phyloP scores from a whole-genome alignment of 2,888 invertebrate genomes.

The Limnephilus auricula region DNA sequence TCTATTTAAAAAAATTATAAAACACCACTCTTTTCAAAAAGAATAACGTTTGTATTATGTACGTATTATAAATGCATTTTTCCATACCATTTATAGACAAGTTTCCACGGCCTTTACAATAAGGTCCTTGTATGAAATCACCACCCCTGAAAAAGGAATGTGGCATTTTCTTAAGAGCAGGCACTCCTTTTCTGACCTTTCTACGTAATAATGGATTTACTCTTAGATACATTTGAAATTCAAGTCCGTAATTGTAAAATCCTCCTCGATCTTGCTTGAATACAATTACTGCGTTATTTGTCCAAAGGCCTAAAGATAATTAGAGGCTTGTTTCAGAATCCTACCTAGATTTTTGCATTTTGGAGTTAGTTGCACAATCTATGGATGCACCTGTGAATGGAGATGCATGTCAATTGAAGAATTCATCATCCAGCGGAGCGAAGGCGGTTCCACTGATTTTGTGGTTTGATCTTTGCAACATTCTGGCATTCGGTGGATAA shows the following conservation, averaged over 20 bases:
- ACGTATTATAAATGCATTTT: too few relatives aligned
- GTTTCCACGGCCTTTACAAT: not conserved
- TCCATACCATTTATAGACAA: not conserved
- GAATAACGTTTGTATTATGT: too few relatives aligned
- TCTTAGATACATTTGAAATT: not conserved
- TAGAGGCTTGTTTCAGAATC: not conserved
- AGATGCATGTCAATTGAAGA: constrained; percentile 13
- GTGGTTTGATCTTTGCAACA: constrained; percentile 2
- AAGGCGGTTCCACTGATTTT: not conserved
- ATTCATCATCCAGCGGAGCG: not conserved
- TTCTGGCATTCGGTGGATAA: not conserved
- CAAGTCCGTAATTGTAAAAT: not conserved
- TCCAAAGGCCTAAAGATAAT: not conserved
- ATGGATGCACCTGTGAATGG: not conserved
- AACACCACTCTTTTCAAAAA: too few relatives aligned
- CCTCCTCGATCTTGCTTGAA: not conserved
- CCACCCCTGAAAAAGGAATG: not conserved
- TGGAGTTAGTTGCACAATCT: not conserved
- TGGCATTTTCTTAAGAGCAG: not conserved
- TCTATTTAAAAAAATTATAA: too few relatives aligned
- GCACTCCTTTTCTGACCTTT: constrained; percentile 26
- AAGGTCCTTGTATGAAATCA: not conserved
- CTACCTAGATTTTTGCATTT: not conserved
- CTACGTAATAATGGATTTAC: constrained; percentile 2
- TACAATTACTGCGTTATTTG: not conserved